Conservation (phyloP, 2,888 invertebrate genomes). For the Alloscopus bannaensis region DNA sequence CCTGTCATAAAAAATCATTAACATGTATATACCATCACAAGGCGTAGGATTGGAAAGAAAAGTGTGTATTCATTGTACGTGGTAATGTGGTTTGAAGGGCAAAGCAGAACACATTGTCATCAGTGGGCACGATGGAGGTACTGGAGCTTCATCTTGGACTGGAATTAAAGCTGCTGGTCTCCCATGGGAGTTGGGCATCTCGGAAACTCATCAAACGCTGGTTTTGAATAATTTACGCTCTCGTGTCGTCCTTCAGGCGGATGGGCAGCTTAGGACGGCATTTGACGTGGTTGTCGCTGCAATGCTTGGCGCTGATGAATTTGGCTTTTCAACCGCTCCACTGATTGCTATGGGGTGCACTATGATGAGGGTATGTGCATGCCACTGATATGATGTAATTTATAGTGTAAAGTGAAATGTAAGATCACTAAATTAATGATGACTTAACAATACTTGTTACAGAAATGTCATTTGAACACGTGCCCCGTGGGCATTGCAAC, state of each 20-base stretch:
- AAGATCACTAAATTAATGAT: neutral
- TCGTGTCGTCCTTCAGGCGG: conserved; percentile 95
- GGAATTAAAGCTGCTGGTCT: conserved; percentile 98
- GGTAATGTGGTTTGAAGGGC: conserved; percentile 79
- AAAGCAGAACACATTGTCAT: conserved; percentile 99
- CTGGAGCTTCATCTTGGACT: conserved; percentile 99
- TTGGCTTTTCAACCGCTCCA: conserved; percentile 98
- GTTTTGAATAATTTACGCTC: conserved; percentile 94
- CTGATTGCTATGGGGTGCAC: conserved; percentile 98
- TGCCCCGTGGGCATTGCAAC: conserved; percentile 99
- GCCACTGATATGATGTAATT: neutral
- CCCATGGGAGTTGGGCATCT: conserved; percentile 98
- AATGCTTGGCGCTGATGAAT: conserved; percentile 97
- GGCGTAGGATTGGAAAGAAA: too few species aligned
- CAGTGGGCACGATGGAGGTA: conserved; percentile 99
- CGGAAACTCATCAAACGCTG: conserved; percentile 98
- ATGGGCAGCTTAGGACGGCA: conserved; percentile 95
- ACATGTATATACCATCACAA: neutral
- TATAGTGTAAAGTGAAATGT: neutral
- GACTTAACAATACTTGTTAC: neutral
- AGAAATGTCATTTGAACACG: conserved; percentile 97
- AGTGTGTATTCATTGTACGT: neutral
- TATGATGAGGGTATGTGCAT: conserved; percentile 89
- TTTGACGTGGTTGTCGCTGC: conserved; percentile 98
- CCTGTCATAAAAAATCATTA: conserved; percentile 21